Conservation (phyloP, 53 echinoderm and acorn worm species). For the Henricia sp. region DNA sequence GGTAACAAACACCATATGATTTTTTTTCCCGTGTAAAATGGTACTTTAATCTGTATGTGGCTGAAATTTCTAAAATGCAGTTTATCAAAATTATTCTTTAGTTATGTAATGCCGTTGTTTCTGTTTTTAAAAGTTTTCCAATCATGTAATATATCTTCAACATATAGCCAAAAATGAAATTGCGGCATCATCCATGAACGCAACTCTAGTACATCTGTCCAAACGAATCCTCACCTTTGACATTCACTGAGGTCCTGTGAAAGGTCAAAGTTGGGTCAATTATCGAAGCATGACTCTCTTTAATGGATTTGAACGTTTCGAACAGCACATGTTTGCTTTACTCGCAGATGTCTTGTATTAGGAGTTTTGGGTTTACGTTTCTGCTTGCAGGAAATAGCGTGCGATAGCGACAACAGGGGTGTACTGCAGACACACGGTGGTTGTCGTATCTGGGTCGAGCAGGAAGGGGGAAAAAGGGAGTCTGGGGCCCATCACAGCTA, state of each 20-base stretch:
- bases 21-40: too few relatives aligned
- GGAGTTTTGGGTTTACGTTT: background rate
- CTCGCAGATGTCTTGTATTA: conserved; percentile 46
- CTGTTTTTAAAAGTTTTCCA: too few relatives aligned
- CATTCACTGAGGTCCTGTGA: background rate
- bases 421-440: conserved; percentile 27
- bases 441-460: conserved; percentile 41
- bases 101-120: too few relatives aligned
- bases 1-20: too few relatives aligned
- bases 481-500: conserved; percentile 41
- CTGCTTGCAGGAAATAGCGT: conserved; percentile 11
- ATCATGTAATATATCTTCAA: too few relatives aligned
- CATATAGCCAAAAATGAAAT: too few relatives aligned
- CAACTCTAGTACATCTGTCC: too few relatives aligned
- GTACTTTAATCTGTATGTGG: too few relatives aligned
- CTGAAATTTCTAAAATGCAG: too few relatives aligned
- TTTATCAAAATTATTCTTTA: too few relatives aligned
- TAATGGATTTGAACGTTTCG: background rate
- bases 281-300: background rate
- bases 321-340: background rate
- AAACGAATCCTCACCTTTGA: too few relatives aligned
- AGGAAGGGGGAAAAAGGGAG: conserved; percentile 15
- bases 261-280: background rate
- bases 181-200: too few relatives aligned
- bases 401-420: background rate